Evolutionary conservation across 2,888 invertebrate genomes (phyloP).

Genomic region (Nomada goodeniana): DNA sequence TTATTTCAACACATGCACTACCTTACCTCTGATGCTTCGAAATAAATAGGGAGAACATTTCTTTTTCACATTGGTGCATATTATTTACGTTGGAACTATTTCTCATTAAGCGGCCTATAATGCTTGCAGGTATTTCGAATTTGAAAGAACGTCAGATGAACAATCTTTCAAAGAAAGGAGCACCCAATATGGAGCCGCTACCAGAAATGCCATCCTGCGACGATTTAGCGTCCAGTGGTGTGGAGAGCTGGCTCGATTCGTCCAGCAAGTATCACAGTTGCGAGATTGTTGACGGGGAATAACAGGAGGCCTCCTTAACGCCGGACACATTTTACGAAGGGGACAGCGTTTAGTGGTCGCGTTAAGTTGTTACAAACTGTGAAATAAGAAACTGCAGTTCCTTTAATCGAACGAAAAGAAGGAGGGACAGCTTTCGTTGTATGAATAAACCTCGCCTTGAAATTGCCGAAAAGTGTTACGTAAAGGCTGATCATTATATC

Average conservation of each 20-base stretch:
- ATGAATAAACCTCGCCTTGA: not conserved
- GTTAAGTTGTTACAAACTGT: conserved; percentile 18
- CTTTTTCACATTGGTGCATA: not conserved
- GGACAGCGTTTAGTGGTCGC: conserved; percentile 46
- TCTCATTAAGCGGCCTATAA: not conserved
- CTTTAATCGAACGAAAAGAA: not conserved
- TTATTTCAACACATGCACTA: not conserved
- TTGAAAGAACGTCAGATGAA: conserved; percentile 77
- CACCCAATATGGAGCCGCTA: conserved; percentile 87
- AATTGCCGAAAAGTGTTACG: not conserved
- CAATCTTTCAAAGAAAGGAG: conserved; percentile 83
- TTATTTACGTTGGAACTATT: not conserved
- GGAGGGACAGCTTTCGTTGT: not conserved
- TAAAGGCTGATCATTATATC: not conserved
- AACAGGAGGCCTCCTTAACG: conserved; percentile 71
- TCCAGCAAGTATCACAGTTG: conserved; percentile 92
- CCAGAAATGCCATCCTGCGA: conserved; percentile 89
- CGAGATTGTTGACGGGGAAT: conserved; percentile 89
- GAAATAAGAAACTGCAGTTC: conserved; percentile 32
- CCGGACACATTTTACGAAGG: conserved; percentile 50
- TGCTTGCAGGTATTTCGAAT: conserved; percentile 63
- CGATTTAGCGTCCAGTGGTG: conserved; percentile 88
- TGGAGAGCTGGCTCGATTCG: conserved; percentile 90
- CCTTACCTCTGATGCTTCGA: not conserved
- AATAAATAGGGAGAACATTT: not conserved